Evolutionary conservation across 2,888 invertebrate species (phyloP).

Genomic region (Hedya salicella): DNA sequence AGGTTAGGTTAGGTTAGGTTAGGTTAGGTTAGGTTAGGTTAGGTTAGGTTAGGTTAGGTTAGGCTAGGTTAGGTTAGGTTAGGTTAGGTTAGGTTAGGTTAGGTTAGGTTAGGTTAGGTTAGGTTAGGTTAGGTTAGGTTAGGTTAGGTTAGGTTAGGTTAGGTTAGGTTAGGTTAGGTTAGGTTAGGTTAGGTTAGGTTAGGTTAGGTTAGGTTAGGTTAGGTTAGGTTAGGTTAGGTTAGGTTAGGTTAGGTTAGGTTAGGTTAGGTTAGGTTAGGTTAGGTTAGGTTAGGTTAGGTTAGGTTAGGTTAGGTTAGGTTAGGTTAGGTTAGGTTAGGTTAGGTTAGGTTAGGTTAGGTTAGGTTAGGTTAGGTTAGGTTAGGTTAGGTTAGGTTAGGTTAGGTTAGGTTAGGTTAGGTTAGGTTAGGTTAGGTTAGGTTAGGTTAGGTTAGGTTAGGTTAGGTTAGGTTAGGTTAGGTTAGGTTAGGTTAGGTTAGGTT

Average conservation of each 20-base stretch:
- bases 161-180: slow-evolving; percentile 43
- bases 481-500: slow-evolving; percentile 17
- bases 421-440: background rate
- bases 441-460: slow-evolving; percentile 12
- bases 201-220: slow-evolving; percentile 44
- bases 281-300: slow-evolving; percentile 43
- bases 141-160: slow-evolving; percentile 39
- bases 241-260: slow-evolving; percentile 44
- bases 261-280: slow-evolving; percentile 44
- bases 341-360: slow-evolving; percentile 46
- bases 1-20: slow-evolving; percentile 42
- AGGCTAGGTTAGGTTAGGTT: slow-evolving; percentile 40
- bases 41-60: slow-evolving; percentile 34
- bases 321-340: slow-evolving; percentile 41
- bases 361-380: slow-evolving; percentile 44
- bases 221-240: slow-evolving; percentile 44
- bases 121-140: slow-evolving; percentile 38
- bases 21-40: slow-evolving; percentile 42
- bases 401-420: slow-evolving; percentile 10
- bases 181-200: slow-evolving; percentile 44
- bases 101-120: slow-evolving; percentile 38
- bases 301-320: slow-evolving; percentile 38
- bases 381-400: slow-evolving; percentile 45
- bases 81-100: slow-evolving; percentile 38
- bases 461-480: slow-evolving; percentile 12